These are phyloP conservation scores for Thereva nobilitata DNA, from an alignment of 2,888 invertebrate species.

Conservation along the genomic window DNA sequence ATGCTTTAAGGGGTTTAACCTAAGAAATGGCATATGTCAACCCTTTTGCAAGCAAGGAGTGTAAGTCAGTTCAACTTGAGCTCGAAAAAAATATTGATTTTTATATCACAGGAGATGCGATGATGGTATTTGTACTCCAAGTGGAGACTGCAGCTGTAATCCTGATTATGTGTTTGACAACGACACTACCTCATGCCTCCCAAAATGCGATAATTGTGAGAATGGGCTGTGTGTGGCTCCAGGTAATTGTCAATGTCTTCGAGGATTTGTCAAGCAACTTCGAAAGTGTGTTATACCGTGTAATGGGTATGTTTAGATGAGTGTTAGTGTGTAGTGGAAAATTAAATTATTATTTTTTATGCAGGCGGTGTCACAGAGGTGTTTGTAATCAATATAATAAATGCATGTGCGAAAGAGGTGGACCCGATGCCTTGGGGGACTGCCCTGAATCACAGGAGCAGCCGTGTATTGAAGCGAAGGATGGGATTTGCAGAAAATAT, in stretches of 20 bases:
- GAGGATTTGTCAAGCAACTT: conserved; percentile 43
- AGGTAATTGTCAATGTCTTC: conserved; percentile 48
- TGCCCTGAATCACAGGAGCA: no score
- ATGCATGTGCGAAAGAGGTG: no score
- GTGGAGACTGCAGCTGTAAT: conserved; percentile 60
- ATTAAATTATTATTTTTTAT: no score
- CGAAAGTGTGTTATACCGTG: no score
- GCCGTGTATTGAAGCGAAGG: no score
- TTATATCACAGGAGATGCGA: conserved; percentile 47
- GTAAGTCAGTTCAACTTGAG: conserved; percentile 46
- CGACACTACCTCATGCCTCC: conserved; percentile 44
- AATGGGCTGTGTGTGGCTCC: conserved; percentile 48
- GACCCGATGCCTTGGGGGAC: no score
- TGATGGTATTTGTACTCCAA: conserved; percentile 58
- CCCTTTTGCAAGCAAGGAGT: conserved; percentile 52
- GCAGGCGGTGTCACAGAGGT: no score
- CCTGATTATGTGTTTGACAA: conserved; percentile 48
- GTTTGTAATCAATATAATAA: no score
- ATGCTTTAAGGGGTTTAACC: conserved; percentile 62
- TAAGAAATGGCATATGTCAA: conserved; percentile 54
- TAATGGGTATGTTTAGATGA: no score
- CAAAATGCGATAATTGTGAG: conserved; percentile 40
- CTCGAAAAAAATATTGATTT: neutral
- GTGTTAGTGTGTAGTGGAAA: no score
- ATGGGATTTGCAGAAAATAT: no score